Evolutionary conservation across 2,888 invertebrate species (phyloP).

Genomic region (Margaritifera margaritifera): DNA sequence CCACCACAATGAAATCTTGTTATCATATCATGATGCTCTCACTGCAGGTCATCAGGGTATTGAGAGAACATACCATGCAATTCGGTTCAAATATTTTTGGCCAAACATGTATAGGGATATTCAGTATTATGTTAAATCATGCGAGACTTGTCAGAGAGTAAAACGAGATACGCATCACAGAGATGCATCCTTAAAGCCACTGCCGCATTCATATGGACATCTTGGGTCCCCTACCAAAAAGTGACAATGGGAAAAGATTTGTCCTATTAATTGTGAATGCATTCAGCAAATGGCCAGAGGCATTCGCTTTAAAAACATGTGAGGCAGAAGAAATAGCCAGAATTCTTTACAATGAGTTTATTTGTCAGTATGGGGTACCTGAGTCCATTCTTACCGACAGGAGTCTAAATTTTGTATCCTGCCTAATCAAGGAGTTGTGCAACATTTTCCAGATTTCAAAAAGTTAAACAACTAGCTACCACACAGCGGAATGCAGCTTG

Average conservation of each 20-base stretch:
- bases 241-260: slow-evolving; percentile 22
- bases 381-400: slow-evolving; percentile 23
- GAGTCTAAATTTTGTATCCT: slow-evolving; percentile 27
- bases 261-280: slow-evolving; percentile 31
- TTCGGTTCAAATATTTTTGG: slow-evolving; percentile 20
- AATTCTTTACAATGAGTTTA: slow-evolving; percentile 23
- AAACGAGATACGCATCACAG: slow-evolving; percentile 9
- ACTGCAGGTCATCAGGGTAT: slow-evolving; percentile 16
- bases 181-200: slow-evolving; percentile 19
- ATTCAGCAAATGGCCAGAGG: slow-evolving; percentile 33
- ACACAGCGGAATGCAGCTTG: too few species aligned
- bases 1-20: slow-evolving; percentile 12
- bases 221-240: slow-evolving; percentile 26
- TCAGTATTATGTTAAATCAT: too few species aligned
- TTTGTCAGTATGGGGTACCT: slow-evolving; percentile 22
- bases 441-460: slow-evolving; percentile 16
- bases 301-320: slow-evolving; percentile 25
- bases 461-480: too few species aligned
- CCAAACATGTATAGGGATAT: slow-evolving; percentile 19
- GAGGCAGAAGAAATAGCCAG: slow-evolving; percentile 23
- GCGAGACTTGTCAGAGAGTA: slow-evolving; percentile 15
- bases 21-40: slow-evolving; percentile 23
- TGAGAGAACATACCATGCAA: slow-evolving; percentile 21
- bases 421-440: slow-evolving; percentile 22
- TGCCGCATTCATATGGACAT: slow-evolving; percentile 32